A percentile compares a stretch with the other conserved stretches of the same genome.
Conservation (phyloP, 1,140 invertebrate species). For the Maniola jurtina region DNA sequence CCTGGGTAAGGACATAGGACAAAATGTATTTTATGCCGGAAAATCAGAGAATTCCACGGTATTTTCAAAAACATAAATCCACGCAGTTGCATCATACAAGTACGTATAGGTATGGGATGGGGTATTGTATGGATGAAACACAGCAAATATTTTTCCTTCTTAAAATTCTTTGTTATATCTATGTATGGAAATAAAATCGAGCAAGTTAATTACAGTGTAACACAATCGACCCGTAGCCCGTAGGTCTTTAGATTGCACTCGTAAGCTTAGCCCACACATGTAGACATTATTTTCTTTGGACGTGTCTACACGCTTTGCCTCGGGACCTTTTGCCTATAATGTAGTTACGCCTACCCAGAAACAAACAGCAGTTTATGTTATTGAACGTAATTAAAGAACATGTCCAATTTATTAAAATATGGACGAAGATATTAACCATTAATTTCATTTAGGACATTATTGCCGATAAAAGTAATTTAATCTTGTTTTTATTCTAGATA, state of each 20-base stretch:
- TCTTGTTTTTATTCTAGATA: no score
- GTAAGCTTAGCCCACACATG: slow-evolving; percentile 24
- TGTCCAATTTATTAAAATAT: slow-evolving; percentile 9
- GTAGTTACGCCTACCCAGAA: slow-evolving; percentile 15
- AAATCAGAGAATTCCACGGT: no score
- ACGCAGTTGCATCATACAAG: no score
- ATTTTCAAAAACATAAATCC: no score
- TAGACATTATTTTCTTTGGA: slow-evolving; percentile 25
- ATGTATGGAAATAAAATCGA: background rate
- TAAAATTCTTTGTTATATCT: no score
- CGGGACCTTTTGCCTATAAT: slow-evolving; percentile 16
- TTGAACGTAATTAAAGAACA: slow-evolving; percentile 12
- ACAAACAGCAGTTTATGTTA: slow-evolving; percentile 13
- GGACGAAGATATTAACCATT: background rate
- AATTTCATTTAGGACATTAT: background rate
- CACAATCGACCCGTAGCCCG: background rate
- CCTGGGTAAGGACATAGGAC: no score
- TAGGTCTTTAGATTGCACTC: slow-evolving; percentile 1
- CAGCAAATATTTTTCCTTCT: no score
- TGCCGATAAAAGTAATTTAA: background rate
- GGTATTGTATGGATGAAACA: no score
- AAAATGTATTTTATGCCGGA: no score
- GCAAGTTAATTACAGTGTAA: background rate
- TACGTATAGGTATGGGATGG: no score
- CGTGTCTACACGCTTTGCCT: slow-evolving; percentile 18